Evolutionary conservation across 2,113 vertebrate species (phyloP).

Genomic region (Aspiorhynchus laticeps): DNA sequence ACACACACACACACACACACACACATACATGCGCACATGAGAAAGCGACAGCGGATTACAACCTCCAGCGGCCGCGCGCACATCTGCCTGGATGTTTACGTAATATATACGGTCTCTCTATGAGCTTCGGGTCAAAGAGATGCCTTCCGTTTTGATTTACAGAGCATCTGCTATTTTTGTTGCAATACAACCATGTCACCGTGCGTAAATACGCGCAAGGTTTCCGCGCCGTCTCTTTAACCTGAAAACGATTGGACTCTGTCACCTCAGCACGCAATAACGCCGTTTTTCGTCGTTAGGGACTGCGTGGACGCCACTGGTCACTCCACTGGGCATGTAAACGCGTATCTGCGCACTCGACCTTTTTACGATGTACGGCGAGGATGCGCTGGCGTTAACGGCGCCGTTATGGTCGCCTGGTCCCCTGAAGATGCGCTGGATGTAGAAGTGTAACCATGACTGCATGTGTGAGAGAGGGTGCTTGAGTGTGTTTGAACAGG

Average conservation of each 20-base stretch:
- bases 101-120: conserved; percentile 60
- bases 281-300: not conserved
- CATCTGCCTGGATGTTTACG: conserved; percentile 68
- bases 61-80: conserved; percentile 59
- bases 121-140: conserved; percentile 46
- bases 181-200: not conserved
- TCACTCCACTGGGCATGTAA: conserved; percentile 14
- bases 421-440: conserved; percentile 46
- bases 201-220: conserved; percentile 22
- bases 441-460: conserved; percentile 63
- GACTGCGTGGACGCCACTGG: conserved; percentile 16
- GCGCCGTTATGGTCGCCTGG: conserved; percentile 35
- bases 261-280: not conserved
- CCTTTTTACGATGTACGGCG: conserved; percentile 45
- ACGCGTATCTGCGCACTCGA: conserved; percentile 36
- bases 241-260: conserved; percentile 34
- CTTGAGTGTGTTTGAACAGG: conserved; percentile 66
- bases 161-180: conserved; percentile 18
- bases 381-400: conserved; percentile 35
- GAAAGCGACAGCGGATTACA: conserved; percentile 57
- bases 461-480: conserved; percentile 44
- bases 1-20: not conserved
- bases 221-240: conserved; percentile 37
- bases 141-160: conserved; percentile 13
- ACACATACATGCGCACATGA: conserved; percentile 27